phyloP scores from a whole-genome alignment of 2,113 vertebrate genomes.

The Scopus umbretta region DNA sequence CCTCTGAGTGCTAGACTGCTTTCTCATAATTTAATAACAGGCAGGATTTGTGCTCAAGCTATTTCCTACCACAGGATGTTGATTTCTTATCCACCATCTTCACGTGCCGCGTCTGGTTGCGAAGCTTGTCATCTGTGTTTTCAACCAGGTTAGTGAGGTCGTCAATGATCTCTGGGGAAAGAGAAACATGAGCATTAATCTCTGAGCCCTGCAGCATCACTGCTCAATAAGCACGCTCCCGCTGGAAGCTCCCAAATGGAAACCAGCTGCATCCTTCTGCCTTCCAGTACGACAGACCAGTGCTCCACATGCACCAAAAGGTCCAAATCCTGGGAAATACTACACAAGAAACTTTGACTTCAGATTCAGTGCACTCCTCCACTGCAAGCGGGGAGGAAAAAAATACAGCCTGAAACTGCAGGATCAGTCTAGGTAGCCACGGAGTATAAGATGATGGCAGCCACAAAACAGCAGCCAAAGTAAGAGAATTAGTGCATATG shows the following conservation, averaged over 20 bases:
- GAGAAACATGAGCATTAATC: not conserved
- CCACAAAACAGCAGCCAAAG: not conserved
- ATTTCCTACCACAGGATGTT: conserved; percentile 85
- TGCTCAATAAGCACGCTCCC: not conserved
- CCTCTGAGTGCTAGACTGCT: not conserved
- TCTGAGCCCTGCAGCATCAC: not conserved
- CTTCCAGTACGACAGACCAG: not conserved
- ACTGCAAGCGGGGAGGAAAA: not conserved
- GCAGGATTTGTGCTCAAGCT: not conserved
- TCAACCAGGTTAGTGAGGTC: conserved; percentile 93
- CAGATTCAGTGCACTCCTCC: not conserved
- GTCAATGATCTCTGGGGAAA: conserved; percentile 88
- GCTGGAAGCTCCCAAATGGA: not conserved
- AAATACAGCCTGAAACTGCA: not conserved
- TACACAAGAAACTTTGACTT: fast-evolving
- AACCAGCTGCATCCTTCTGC: not conserved
- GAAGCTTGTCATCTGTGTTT: conserved; percentile 85
- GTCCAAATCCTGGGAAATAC: not conserved
- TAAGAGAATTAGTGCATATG: not conserved
- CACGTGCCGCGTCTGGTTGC: conserved; percentile 83
- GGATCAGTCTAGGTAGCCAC: not conserved
- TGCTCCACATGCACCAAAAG: fast-evolving
- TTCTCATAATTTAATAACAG: not conserved
- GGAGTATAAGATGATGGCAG: not conserved
- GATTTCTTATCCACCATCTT: conserved; percentile 90